phyloP scores from a whole-genome alignment of 2,113 vertebrate genomes.

The Dissostichus mawsoni region DNA sequence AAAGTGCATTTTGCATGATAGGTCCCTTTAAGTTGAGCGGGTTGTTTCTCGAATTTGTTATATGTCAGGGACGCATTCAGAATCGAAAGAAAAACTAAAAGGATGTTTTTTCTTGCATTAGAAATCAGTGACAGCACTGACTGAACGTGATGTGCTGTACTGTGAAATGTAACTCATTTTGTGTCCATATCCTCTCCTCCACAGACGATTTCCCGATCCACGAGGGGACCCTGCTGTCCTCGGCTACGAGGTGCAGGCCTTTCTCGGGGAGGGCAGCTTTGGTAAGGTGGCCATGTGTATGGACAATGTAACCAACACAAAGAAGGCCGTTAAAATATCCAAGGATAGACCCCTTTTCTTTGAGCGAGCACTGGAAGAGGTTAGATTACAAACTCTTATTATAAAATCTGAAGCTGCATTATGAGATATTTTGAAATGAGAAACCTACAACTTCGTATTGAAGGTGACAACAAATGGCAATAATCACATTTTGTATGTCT shows the following conservation, averaged over 20 bases:
- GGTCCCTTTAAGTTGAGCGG: too few relatives aligned
- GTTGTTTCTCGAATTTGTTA: too few relatives aligned
- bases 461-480: background rate
- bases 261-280: background rate
- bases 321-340: slow-evolving; percentile 3
- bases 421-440: background rate
- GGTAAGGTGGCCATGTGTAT: slow-evolving; percentile 5
- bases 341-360: background rate
- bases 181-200: background rate
- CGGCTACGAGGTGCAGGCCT: background rate
- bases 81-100: too few relatives aligned
- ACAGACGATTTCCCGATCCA: background rate
- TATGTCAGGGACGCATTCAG: too few relatives aligned
- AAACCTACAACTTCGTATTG: background rate
- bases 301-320: background rate
- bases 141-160: background rate
- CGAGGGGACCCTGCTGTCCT: slow-evolving; percentile 5
- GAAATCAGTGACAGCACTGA: too few relatives aligned
- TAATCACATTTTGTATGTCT: background rate
- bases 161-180: background rate
- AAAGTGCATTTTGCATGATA: too few relatives aligned
- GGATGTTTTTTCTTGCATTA: too few relatives aligned
- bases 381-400: background rate
- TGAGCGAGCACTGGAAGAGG: background rate
- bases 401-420: background rate